These are phyloP conservation scores for Propithecus deckenii DNA, from an alignment of 2,797 vertebrate species.

Conservation along the genomic window DNA sequence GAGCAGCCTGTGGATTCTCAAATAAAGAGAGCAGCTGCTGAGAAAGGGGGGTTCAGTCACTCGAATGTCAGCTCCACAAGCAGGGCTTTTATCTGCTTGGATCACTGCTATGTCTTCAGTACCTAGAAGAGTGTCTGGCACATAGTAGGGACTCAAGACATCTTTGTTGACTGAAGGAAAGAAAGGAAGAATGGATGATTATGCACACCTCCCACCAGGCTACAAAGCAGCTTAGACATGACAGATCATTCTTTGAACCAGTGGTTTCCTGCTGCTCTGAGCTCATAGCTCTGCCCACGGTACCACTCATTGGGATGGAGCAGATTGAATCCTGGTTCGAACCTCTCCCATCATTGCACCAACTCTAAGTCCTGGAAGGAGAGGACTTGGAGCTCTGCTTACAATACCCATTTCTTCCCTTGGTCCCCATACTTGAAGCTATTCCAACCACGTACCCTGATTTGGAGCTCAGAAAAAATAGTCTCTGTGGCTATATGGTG, in stretches of 20 bases:
- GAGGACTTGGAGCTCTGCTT: neutral
- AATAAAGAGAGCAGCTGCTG: neutral
- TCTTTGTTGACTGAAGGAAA: neutral
- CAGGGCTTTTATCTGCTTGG: neutral
- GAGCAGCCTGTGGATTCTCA: conserved; percentile 45
- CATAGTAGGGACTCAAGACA: neutral
- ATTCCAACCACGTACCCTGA: neutral
- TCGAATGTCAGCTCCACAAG: neutral
- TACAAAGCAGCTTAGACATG: neutral
- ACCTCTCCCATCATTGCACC: neutral
- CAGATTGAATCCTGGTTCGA: neutral
- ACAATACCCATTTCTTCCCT: neutral
- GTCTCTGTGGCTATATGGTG: neutral
- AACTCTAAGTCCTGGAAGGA: neutral
- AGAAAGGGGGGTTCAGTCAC: neutral
- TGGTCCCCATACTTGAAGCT: neutral
- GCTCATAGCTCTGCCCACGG: neutral
- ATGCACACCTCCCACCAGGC: neutral
- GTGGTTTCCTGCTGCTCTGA: neutral
- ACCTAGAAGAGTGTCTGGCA: neutral
- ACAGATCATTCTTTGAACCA: neutral
- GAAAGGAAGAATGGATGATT: neutral
- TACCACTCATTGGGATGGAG: neutral
- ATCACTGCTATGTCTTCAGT: neutral
- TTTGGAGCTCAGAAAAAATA: neutral